Evolutionary conservation across 2,797 vertebrate genomes (phyloP), one percentile per base, ranked within the genome.

Genomic region (Coregonus suidteri): DNA sequence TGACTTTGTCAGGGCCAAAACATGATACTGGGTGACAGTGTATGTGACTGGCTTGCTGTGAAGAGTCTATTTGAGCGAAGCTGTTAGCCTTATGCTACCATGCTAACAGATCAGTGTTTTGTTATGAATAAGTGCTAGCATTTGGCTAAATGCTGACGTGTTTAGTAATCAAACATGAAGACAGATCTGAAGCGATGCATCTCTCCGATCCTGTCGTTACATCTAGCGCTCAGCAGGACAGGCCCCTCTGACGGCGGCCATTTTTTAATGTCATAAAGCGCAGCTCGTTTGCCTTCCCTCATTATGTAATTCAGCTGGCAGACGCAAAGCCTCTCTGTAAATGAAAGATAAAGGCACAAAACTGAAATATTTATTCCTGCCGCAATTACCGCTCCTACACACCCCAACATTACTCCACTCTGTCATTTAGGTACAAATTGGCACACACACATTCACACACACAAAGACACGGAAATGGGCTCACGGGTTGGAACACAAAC

Each of bases 221-320:
- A 6, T 15, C 4, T 34, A 13, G 15, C 13, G 0, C 4, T 35
- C 14, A 31, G 31, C 65, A 16, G 65, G 41, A 47, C 41, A 47
- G 41, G 41, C 2, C 41, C 41, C 41, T 34, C 1, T 30, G 74
- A 88, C 34, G 71, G 80, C 68, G 75, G 89, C 83, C 90, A 88
- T 91, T 88, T 90, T 86, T 81, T 85, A 81, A 76, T 84, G 75
- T 79, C 81, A 69, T 59, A 73, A 86, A 68, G 85, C 80, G 67
- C 75, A 47, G 69, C 88, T 90, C 79, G 64, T 89, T 88, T 79
- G 53, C 83, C 84, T 79, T 77, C 78, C 72, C 75, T 86, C 87
- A 79, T 91, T 91, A 90, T 85, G 86, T 89, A 87, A 91, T 89
- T 83, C 15, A 4, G 41, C 65, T 74, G 11, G 75, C 84, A 68